Evolutionary conservation across 2,797 vertebrate species (phyloP), one percentile per base, ranked within the genome.

Genomic region (Echiichthys vipera): DNA sequence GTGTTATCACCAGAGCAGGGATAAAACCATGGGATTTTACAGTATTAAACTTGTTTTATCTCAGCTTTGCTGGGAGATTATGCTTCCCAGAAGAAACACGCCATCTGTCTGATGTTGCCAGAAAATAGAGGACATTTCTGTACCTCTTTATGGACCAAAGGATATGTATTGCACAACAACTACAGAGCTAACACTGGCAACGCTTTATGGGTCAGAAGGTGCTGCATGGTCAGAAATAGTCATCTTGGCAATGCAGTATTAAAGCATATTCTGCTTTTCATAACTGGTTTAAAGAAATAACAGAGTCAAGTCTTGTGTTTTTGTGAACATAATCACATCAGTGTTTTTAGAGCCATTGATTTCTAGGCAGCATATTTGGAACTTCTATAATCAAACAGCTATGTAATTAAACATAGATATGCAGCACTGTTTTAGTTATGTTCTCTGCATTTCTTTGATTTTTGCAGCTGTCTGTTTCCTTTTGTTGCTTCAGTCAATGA

Each of bases 21-120:
- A 94, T 93, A 92, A 95, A 95, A 94, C 94, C 95, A 86, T 81
- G 68, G 93, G 93, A 94, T 93, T 93, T 91, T 71, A 85, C 86
- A 81, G 93, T 89, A 93, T 92, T 96, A 96, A 96, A 95, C 87
- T 92, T 91, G 86, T 94, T 94, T 96, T 95, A 97, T 94, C 93
- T 95, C 93, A 94, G 96, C 95, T 97, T 96, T 95, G 88, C 92
- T 82, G 87, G 81, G 88, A 94, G 95, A 96, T 96, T 96, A 96
- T 92, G 89, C 86, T 89, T 81, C 89, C 93, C 91, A 95, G 92
- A 94, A 90, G 93, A 93, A 95, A 94, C 87, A 90, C 91, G 79
- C 95, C 96, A 97, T 97, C 95, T 95, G 92, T 94, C 93, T 92
- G 84, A 84, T 69, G 65, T 78, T 53, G 69, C 74, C 56, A 71